Base-by-base conservation (phyloP, 2,113 vertebrate genomes). In the Ginglymostoma cirratum region DNA sequence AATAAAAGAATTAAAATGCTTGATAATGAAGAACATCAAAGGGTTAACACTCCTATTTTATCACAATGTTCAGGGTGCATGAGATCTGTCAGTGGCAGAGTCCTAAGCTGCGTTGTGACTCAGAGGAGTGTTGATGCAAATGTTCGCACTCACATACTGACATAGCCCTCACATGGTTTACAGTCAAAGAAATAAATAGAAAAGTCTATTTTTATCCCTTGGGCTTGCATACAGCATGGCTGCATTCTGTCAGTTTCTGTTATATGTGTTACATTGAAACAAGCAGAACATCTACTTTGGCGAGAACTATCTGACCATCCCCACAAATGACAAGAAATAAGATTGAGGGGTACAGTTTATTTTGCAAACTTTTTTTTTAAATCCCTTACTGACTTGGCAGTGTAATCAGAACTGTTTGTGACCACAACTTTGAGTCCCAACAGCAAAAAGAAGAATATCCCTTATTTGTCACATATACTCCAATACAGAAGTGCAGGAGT, bases 121-220 rank as follows among this genome's bases (percentile, higher is more conserved):
- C 69, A 95, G 4, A 52, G 55, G 17, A 95, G 94, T 48, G 42
- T 94, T 67, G 65, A 93, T 93, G 61, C 24, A 15, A 45, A 69
- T 70, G 17, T 94, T 72, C 45, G 3, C 94, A 72, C 89, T 93
- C 69, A 72, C 67, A 34, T 76, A 17, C 45, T 76, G 42, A 45
- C 67, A 52, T 45, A 72, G 24, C 21, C 67, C 45, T 45, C 94
- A 95, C 94, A 95, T 70, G 69, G 27, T 76, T 70, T 76, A 19
- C 94, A 76, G 94, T 72, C 67, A 76, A 76, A 5, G 45, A 95
- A 95, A 72, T 95, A 95, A 95, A 95, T 95, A 95, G 67, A 95
- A 72, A 52, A 52, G 27, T 95, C 69, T 95, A 95, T 95, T 95
- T 95, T 48, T 95, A 76, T 45, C 42, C 87, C 27, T 48, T 48